Base-by-base conservation (phyloP, 1,140 invertebrate species). In the Spodoptera litura region DNA sequence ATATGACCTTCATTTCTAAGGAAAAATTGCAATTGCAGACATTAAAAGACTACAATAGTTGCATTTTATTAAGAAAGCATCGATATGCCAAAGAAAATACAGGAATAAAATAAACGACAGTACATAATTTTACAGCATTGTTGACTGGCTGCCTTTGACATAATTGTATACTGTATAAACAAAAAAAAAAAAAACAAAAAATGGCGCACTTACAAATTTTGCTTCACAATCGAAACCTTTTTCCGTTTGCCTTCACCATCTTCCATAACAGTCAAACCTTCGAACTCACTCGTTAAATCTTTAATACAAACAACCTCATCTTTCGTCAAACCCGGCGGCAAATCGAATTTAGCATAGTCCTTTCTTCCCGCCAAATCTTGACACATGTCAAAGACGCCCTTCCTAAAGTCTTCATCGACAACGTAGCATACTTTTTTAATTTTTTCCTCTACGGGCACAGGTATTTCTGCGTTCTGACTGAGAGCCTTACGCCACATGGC, bases 401-500 rank as follows among this genome's bases (percentile, higher is more conserved):
- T 80, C 82, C 85, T 78, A 80, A 94, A 94, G 55, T 90, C 89
- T 2, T 85, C 82, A 53, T 94, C 93, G 0, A 93, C 90, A 70
- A 85, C 81, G 87, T 88, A 90, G 55, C 79, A 68, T 73, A 85
- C 49, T 55, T 83, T 87, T 83, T 88, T 87, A 31, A 31, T 31
- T 5, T 31, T 31, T 5, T 3, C 31, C 75, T 88, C 81, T 68
- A 55, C 62, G 5, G 11, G 81, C 5, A 81, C 78, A 5, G 83
- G 73, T 44, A 44, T 44, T 44, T 8, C 38, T 44, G n/a, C 35
- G 6, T 90, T 78, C 38, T 8, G 5, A 62, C n/a, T 31, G 35
- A 94, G 89, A 0, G 84, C 91, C 38, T 89, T 91, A 78, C 89
- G 88, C 91, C 93, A 94, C 71, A 94, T 84, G 15, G 80, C 78